Evolutionary conservation across 2,797 vertebrate species (phyloP), one percentile per base, ranked within the genome.

Genomic region (Florisuga fusca): DNA sequence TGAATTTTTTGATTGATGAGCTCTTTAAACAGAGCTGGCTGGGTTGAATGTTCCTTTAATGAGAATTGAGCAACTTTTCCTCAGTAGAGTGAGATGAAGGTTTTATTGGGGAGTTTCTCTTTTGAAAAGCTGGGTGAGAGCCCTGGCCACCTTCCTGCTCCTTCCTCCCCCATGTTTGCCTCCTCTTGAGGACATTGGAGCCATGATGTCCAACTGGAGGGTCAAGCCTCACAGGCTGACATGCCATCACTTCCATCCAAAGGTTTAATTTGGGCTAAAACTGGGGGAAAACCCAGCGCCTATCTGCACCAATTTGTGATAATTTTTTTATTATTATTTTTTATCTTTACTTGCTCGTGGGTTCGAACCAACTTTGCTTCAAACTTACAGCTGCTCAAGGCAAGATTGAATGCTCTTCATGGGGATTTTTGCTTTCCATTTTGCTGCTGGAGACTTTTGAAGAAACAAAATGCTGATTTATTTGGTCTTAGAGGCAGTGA

Each of bases 191-290:
- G 73, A 7, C 2, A 27, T 1, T n/a, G n/a, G 4, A 46, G 22
- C 2, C 1, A 12, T 16, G 46, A 23, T 22, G 18, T 21, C n/a
- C 0, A 0, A 31, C 17, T 0, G 0, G 59, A 25, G 2, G 12
- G 31, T 41, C 34, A 10, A 1, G 0, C 29, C 0, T 0, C 1
- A 3, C 19, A 31, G 31, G 36, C 36, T 36, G 36, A 36, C 36
- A 0, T 54, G 51, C 58, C 53, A 18, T 43, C 25, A 0, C 25
- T 41, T 33, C 41, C 12, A 2, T 0, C 9, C 7, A 15, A 36
- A 55, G 2, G 11, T 13, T 6, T 33, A 41, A 25, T 46, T 41
- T 34, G 12, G 36, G 8, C 18, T 19, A 31, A 62, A 53, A 46
- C 1, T 6, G 3, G 5, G 33, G 13, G 6, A 4, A 20, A 83